Base-by-base conservation (phyloP, 2,797 vertebrate genomes). In the Helarctos malayanus region DNA sequence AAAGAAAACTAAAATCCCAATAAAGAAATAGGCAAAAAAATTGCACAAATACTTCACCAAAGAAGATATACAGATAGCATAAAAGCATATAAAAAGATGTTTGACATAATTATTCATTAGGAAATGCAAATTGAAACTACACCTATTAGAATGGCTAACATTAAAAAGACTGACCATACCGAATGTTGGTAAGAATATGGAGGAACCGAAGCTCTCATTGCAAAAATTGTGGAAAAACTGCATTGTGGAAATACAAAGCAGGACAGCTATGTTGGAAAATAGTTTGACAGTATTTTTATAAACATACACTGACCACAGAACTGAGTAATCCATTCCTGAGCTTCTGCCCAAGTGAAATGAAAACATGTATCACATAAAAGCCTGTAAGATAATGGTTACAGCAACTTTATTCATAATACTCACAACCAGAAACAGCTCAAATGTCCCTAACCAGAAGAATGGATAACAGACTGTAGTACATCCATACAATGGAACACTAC, bases 341-440 rank as follows among this genome's bases (percentile, higher is more conserved):
- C 82, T 89, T 93, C 14, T 95, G 11, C 84, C 14, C 82, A 96
- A 95, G 29, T 87, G 57, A 56, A 93, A 91, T 94, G n/a, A 92
- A 93, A 96, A 90, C 19, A 38, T 91, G 7, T 83, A 14, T 96
- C 69, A 81, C 76, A 93, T 7, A 80, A 68, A 94, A 96, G 78
- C 61, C 57, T 96, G 23, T 91, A 75, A 73, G 63, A 84, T 41
- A 86, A 79, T 94, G 35, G 85, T 79, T 65, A 23, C 59, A 87
- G n/a, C 32, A 95, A 45, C 38, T 90, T 94, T 91, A 76, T 84
- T 91, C 59, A 92, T 81, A 84, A 84, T 82, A 82, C 15, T 38
- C 71, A 84, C 45, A 94, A 80, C 5, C 76, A 18, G 83, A 65
- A 94, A 89, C 45, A 82, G 78, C 47, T 56, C 47, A 69, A 92